Evolutionary conservation across 2,113 vertebrate species (phyloP), one percentile per base, ranked within the genome.

Genomic region (Butorides virescens): DNA sequence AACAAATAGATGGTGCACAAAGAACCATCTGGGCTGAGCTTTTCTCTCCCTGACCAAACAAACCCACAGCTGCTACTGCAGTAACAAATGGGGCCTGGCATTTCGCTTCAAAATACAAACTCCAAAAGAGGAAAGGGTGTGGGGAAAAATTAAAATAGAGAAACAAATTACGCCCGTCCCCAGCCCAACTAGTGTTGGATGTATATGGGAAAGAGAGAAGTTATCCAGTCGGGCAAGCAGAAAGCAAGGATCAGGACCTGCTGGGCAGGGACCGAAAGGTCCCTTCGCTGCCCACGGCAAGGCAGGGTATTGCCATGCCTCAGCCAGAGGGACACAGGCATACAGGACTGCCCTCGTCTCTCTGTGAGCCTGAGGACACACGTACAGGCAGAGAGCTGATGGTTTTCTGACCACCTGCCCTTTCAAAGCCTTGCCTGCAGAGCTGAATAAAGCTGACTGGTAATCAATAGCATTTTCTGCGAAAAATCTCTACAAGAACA

Each of bases 11-110:
- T 13, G 14, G 72, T 37, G 70, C 84, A 52, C 13, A 61, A 70
- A 76, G 47, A 90, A 63, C 94, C 95, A 96, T 95, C 95, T 97
- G 96, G 94, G 53, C 71, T 86, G 72, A 93, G 84, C 77, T 92
- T 39, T 91, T 53, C 77, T 78, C 74, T 87, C 74, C 77, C 71
- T 86, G 52, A 90, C 71, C 95, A 96, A 96, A 96, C 91, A 94
- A 56, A 82, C 27, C 71, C 83, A 70, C 90, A 95, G 85, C 88
- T 96, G 94, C 71, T 76, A 4, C 73, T 53, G 74, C 62, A 73
- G 30, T 4, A 82, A 86, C 59, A 77, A 85, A 58, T 3, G 39
- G 50, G 62, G 50, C 20, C 53, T 52, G 44, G 71, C 32, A 71
- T 46, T 93, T 50, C 56, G 34, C 81, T 92, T 62, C 68, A 61